phyloP scores from a whole-genome alignment of 2,113 vertebrate species.

The Ameiurus melas region DNA sequence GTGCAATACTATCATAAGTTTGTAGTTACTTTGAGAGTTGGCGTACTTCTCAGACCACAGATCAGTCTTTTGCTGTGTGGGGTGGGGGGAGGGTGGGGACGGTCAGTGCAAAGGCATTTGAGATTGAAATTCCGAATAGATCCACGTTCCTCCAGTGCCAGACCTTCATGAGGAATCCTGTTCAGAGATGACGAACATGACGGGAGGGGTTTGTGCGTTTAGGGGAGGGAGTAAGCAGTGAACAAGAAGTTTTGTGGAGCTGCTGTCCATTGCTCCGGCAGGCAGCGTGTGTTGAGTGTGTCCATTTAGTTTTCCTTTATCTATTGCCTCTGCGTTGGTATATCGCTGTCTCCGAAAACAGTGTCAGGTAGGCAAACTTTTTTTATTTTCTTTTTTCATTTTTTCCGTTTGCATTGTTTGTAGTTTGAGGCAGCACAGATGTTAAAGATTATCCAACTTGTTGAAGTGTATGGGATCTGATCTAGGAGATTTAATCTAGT shows the following conservation, averaged over 20 bases:
- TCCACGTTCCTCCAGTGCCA: slow-evolving; percentile 37
- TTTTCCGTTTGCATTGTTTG: background rate
- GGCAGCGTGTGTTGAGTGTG: slow-evolving; percentile 23
- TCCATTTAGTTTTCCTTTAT: slow-evolving; percentile 35
- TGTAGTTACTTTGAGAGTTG: background rate
- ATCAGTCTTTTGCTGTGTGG: background rate
- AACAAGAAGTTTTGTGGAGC: slow-evolving; percentile 46
- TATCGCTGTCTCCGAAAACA: slow-evolving; percentile 1
- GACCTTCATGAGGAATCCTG: slow-evolving; percentile 21
- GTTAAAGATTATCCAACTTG: background rate
- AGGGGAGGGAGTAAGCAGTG: slow-evolving; percentile 19
- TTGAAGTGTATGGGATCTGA: background rate
- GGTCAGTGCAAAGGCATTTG: background rate
- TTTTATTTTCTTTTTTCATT: slow-evolving; percentile 1
- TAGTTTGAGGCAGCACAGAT: background rate
- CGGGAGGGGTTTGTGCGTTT: slow-evolving; percentile 36
- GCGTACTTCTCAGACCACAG: background rate
- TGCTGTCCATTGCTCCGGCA: slow-evolving; percentile 60
- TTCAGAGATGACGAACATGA: slow-evolving; percentile 37
- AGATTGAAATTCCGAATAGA: background rate
- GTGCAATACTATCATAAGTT: background rate
- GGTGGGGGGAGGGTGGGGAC: background rate
- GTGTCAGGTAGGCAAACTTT: slow-evolving; percentile 62
- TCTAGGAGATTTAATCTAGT: background rate
- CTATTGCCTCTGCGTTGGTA: slow-evolving; percentile 31